phyloP scores from a whole-genome alignment of 2,888 invertebrate genomes.

The Augochlorella aurata region DNA sequence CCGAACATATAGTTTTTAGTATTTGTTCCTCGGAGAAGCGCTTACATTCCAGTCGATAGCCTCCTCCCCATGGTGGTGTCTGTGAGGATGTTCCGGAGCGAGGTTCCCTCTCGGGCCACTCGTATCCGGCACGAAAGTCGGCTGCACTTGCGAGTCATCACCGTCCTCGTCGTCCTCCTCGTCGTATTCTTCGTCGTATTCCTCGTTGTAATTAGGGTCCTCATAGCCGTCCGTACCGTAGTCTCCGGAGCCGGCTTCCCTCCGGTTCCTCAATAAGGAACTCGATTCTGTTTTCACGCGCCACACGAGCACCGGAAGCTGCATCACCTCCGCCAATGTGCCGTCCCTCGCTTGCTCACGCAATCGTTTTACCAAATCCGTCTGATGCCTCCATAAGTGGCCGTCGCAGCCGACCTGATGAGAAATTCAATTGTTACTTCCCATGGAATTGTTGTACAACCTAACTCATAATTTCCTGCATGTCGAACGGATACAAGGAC shows the following conservation, averaged over 20 bases:
- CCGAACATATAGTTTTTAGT: background rate
- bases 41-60: slow-evolving; percentile 67
- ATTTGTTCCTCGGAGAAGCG: background rate
- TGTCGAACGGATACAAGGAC: background rate
- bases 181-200: slow-evolving; percentile 77
- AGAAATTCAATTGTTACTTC: background rate
- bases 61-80: slow-evolving; percentile 81
- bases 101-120: slow-evolving; percentile 60
- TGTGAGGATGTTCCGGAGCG: slow-evolving; percentile 77
- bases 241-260: slow-evolving; percentile 79
- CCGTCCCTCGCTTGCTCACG: slow-evolving; percentile 89
- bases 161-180: slow-evolving; percentile 75
- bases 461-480: background rate
- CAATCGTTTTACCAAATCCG: slow-evolving; percentile 86
- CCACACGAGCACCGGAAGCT: slow-evolving; percentile 89
- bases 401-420: slow-evolving; percentile 89
- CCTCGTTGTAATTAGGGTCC: slow-evolving; percentile 76
- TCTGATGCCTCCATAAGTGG: slow-evolving; percentile 87
- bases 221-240: slow-evolving; percentile 76
- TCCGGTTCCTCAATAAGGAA: slow-evolving; percentile 73
- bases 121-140: slow-evolving; percentile 62
- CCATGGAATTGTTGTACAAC: background rate
- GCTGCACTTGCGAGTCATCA: slow-evolving; percentile 75
- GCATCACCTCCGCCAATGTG: slow-evolving; percentile 86
- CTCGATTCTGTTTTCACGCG: slow-evolving; percentile 82